These are phyloP conservation scores for Antennarius maculatus DNA, from an alignment of 2,797 vertebrate species.

Conservation along the genomic window DNA sequence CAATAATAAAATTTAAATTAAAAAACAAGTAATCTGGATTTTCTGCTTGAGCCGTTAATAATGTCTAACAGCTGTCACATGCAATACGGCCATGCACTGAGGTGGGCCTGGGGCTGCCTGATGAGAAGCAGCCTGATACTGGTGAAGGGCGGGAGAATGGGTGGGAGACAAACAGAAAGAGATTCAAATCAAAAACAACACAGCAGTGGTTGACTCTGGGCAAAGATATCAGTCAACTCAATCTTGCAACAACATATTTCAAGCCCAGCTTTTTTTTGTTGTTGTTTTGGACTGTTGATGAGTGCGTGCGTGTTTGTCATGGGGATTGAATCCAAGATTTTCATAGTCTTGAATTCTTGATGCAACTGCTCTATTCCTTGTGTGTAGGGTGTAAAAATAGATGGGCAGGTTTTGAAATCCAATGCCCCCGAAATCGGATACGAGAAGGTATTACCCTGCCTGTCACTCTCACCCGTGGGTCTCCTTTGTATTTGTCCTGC, in stretches of 20 bases:
- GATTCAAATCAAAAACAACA: conserved; percentile 52
- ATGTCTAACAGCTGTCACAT: conserved; percentile 82
- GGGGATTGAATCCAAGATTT: conserved; percentile 45
- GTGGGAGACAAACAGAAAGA: conserved; percentile 15
- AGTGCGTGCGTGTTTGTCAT: conserved; percentile 15
- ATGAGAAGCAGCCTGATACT: conserved; percentile 67
- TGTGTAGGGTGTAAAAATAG: conserved; percentile 71
- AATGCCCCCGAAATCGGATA: conserved; percentile 69
- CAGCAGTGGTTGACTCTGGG: conserved; percentile 49
- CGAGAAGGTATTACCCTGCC: conserved; percentile 75
- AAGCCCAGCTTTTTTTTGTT: conserved; percentile 1
- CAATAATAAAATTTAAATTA: conserved; percentile 81
- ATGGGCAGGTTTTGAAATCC: conserved; percentile 69
- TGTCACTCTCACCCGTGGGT: conserved; percentile 71
- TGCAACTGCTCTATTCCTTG: conserved; percentile 65
- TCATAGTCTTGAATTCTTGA: conserved; percentile 39
- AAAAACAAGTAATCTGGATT: conserved; percentile 84
- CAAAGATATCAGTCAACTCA: conserved; percentile 49
- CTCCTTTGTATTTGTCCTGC: conserved; percentile 77
- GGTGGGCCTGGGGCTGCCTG: conserved; percentile 73
- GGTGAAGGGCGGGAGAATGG: conserved; percentile 14
- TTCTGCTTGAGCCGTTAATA: conserved; percentile 82
- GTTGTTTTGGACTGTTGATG: not conserved
- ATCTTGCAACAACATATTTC: conserved; percentile 41
- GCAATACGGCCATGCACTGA: conserved; percentile 62